Evolutionary conservation across 2,797 vertebrate genomes (phyloP), one percentile per base, ranked within the genome.

Genomic region (Crenuchus spilurus): DNA sequence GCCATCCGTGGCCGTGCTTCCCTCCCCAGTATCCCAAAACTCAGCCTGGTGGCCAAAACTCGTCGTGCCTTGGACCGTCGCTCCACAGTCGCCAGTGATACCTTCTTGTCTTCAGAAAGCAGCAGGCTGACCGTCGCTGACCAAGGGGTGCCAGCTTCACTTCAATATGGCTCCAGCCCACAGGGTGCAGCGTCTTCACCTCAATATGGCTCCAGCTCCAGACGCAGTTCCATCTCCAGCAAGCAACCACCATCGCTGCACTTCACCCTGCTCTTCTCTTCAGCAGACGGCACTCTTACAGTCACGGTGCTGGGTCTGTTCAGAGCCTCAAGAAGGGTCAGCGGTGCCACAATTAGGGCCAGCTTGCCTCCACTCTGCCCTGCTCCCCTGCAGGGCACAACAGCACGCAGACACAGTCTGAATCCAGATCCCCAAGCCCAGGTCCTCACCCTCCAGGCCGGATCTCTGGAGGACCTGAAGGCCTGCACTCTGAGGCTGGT

Each of bases 241-340:
- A 93, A 92, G 70, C 66, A 84, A 0, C 74, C 82, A 42, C 87
- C 92, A 6, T 77, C 86, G 1, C 83, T 94, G 48, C 88, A 91
- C 78, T 94, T 94, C 73, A 89, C 90, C 0, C 51, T 94, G 68
- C 83, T 88, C 69, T 92, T 92, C 84, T 92, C 89, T 14, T 84
- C 89, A 0, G 13, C 72, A 0, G 74, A 84, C 3, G 85, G 90
- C 74, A 87, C 82, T 31, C 83, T 95, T 9, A 86, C 84, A 0
- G 75, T 94, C 78, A 91, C 84, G 33, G 87, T 93, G 76, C 79
- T 93, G 51, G 85, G 92, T 2, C 73, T 94, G 9, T 88, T 87
- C 0, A 89, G 91, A 31, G 76, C 89, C 39, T 82, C 85, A 13
- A 88, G 88, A 33, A 89, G 84, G 55, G 79, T 91, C 14, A 87